Percentiles rank a stretch among this genome's conserved stretches.
These are phyloP conservation scores for Sminthurinus signatus DNA, from an alignment of 1,140 invertebrate species.

Conservation along the genomic window DNA sequence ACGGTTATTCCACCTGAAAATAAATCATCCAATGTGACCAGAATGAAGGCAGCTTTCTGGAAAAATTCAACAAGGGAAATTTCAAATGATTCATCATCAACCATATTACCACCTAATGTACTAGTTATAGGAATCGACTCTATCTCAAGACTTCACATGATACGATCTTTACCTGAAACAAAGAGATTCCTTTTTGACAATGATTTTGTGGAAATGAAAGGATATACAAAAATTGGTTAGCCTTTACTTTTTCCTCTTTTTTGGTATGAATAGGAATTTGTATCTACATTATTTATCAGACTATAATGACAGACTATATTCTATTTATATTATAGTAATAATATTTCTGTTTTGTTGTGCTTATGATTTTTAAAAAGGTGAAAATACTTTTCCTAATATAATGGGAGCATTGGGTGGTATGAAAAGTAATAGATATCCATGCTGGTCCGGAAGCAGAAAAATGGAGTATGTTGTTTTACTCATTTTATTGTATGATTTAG, in stretches of 20 bases:
- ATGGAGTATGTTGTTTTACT: too few species aligned
- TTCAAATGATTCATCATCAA: not conserved
- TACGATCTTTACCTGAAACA: constrained; percentile 49
- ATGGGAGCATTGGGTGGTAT: constrained; percentile 42
- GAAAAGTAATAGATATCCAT: constrained; percentile 23
- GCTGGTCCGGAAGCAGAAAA: too few species aligned
- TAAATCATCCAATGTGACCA: constrained; percentile 2
- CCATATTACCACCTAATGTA: constrained; percentile 22
- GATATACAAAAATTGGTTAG: constrained; percentile 43
- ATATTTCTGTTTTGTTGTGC: too few species aligned
- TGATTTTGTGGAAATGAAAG: constrained; percentile 37
- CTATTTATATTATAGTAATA: too few species aligned
- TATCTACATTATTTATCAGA: too few species aligned
- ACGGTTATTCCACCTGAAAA: constrained; percentile 11
- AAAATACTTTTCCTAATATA: constrained; percentile 44
- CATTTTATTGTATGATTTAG: too few species aligned
- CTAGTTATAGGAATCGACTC: constrained; percentile 47
- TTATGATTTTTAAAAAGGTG: too few species aligned
- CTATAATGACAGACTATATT: too few species aligned
- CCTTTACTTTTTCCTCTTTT: too few species aligned
- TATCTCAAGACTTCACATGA: constrained; percentile 46
- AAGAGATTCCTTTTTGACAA: constrained; percentile 43
- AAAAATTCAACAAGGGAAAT: not conserved
- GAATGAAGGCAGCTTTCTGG: constrained; percentile 25
- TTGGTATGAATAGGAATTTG: too few species aligned